phyloP scores from a whole-genome alignment of 2,888 invertebrate species.

The Trileptium ribeirensis region DNA sequence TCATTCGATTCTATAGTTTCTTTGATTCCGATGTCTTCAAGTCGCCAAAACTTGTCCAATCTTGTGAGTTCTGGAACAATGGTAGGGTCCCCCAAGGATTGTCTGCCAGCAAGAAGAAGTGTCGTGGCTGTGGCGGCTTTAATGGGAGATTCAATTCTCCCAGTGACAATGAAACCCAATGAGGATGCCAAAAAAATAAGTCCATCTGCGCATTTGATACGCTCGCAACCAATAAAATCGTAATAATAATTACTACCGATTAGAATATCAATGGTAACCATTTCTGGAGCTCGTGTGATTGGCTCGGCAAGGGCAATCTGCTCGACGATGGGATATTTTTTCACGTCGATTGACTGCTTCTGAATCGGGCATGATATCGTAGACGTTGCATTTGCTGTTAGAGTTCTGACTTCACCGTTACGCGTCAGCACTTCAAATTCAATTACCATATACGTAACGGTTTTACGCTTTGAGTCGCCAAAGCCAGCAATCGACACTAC shows the following conservation, averaged over 20 bases:
- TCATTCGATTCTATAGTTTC: not conserved
- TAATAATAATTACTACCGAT: conserved; percentile 9
- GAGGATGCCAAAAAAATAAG: not conserved
- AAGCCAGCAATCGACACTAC: not conserved
- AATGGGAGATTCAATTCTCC: not conserved
- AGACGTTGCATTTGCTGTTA: not conserved
- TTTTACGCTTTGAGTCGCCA: not conserved
- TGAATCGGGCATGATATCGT: not conserved
- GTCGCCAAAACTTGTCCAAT: not conserved
- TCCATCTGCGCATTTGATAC: not conserved
- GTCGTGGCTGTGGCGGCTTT: not conserved
- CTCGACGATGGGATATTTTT: not conserved
- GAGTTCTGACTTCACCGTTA: not conserved
- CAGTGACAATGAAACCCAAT: not conserved
- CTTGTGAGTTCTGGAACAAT: not conserved
- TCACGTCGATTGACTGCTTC: not conserved
- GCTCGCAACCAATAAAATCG: not conserved
- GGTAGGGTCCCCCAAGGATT: not conserved
- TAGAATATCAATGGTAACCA: not conserved
- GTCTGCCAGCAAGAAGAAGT: not conserved
- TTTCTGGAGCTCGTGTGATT: not conserved
- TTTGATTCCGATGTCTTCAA: not conserved
- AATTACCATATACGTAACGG: not conserved
- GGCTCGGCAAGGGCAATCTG: conserved; percentile 3
- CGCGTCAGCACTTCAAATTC: not conserved